A percentile compares a stretch with the other conserved stretches of the same genome.
Conservation (phyloP, 2,113 vertebrate genomes). For the Symphodus melops region DNA sequence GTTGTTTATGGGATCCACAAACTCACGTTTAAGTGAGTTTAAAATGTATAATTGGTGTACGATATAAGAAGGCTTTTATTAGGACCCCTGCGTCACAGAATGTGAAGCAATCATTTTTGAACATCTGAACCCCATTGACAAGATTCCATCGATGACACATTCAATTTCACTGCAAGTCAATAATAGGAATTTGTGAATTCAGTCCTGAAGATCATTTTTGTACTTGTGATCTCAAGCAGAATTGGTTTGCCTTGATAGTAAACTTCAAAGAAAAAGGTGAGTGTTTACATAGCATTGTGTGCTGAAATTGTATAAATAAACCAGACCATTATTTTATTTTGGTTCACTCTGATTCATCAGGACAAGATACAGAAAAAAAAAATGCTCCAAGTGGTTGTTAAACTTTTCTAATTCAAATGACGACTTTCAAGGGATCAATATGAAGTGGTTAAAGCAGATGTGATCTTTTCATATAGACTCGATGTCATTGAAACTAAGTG, state of each 20-base stretch:
- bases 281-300: not conserved
- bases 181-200: not conserved
- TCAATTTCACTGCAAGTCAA: not conserved
- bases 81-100: not conserved
- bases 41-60: conserved; percentile 3
- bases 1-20: not conserved
- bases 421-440: no score
- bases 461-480: no score
- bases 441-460: no score
- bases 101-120: not conserved
- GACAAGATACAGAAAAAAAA: no score
- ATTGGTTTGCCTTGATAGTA: not conserved
- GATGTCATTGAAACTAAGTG: no score
- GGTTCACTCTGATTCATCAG: not conserved
- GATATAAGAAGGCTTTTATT: not conserved
- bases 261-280: not conserved
- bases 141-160: not conserved
- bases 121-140: not conserved
- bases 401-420: no score
- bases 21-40: conserved; percentile 6
- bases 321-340: no score
- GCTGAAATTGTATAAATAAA: not conserved
- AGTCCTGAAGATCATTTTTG: not conserved
- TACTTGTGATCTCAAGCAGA: not conserved
- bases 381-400: no score